Base-by-base conservation (phyloP, 2,797 vertebrate species). In the Anisognathus igniventris region DNA sequence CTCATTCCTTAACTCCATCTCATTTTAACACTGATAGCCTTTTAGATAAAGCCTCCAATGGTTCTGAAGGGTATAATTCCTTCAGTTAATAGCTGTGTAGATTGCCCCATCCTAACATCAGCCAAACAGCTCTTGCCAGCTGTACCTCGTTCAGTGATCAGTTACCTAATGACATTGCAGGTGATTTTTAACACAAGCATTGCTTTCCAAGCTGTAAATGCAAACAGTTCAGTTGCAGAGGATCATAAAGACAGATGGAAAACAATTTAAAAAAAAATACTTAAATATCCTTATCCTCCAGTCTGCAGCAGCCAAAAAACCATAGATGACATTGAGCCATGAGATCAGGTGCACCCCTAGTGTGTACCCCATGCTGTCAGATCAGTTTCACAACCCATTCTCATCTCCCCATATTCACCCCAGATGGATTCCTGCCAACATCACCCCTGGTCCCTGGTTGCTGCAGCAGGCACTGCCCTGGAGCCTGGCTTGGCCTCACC, bases 291-390 rank as follows among this genome's bases (percentile, higher is more conserved):
- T 47, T 45, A 20, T 40, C 33, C 12, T 54, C 40, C 45, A 58
- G 9, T 16, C 71, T 20, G 7, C 56, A 88, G 42, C 27, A 77
- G 37, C 58, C 27, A 9, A 24, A 20, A 76, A 27, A 2, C 0
- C 37, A 15, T 1, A n/a, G 33, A 5, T 5, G 11, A 4, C 4
- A 4, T 33, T 45, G n/a, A 75, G 50, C n/a, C 30, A 13, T 0
- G 1, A 22, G 40, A 40, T 66, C n/a, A 48, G 27, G 12, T 33
- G 15, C 33, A 40, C 5, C 22, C 5, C 14, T 22, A 10, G 27
- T 18, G n/a, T 10, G 4, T 16, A 6, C 25, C 23, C 71, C 27
- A 1, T 10, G 8, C 21, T 47, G 0, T n/a, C 74, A 66, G 64
- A 62, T 48, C 66, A 30, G 22, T 30, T 19, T 9, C 45, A 40